Percentiles rank a stretch among this genome's conserved stretches.
Evolutionary conservation across 2,797 vertebrate genomes (phyloP).

Genomic region (Zenarchopterus dispar): DNA sequence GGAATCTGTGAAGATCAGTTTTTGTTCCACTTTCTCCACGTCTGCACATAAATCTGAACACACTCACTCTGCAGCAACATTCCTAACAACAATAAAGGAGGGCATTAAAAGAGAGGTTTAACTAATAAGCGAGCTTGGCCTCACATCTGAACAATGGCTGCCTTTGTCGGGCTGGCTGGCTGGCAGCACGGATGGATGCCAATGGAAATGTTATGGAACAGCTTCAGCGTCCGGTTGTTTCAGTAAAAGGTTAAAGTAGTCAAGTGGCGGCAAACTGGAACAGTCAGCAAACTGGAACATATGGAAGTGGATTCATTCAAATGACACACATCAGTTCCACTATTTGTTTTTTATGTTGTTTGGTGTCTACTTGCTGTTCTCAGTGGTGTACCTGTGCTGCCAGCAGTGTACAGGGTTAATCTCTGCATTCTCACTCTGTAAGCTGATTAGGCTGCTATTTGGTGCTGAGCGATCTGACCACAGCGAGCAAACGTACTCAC

Average conservation of each 20-base stretch:
- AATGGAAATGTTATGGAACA: slow-evolving; percentile 23
- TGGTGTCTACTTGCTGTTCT: not conserved
- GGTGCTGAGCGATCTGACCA: slow-evolving; percentile 21
- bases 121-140: slow-evolving; percentile 45
- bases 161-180: slow-evolving; percentile 45
- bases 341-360: not conserved
- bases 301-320: not conserved
- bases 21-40: no score
- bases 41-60: no score
- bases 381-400: slow-evolving; percentile 2
- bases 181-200: slow-evolving; percentile 14
- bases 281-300: no score
- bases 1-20: no score
- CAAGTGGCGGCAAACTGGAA: not conserved
- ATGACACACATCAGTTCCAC: not conserved
- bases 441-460: slow-evolving; percentile 70
- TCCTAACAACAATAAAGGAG: slow-evolving; percentile 35
- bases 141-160: slow-evolving; percentile 51
- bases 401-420: slow-evolving; percentile 55
- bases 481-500: slow-evolving; percentile 18
- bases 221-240: slow-evolving; percentile 5
- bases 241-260: no score
- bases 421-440: slow-evolving; percentile 64
- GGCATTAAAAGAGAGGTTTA: slow-evolving; percentile 50
- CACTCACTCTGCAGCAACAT: slow-evolving; percentile 22